These are phyloP conservation scores for Epizoanthus scotinus DNA, from an alignment of 92 coral and sea anemone species.

Conservation along the genomic window DNA sequence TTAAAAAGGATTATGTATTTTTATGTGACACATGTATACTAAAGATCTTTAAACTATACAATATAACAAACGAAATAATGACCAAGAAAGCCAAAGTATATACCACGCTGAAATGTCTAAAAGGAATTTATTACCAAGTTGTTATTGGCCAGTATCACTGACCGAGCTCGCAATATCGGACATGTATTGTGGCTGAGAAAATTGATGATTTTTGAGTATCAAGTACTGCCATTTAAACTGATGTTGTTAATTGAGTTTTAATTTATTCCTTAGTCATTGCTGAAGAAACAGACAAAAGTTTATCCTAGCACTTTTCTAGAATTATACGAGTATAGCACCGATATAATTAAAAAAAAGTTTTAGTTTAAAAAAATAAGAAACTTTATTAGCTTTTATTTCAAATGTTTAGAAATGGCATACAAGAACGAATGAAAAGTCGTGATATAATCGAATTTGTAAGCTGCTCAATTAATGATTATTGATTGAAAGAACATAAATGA, in stretches of 20 bases:
- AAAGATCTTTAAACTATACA: neutral
- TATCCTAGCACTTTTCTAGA: neutral
- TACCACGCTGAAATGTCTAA: constrained; percentile 9
- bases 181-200: constrained; percentile 4
- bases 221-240: constrained; percentile 39
- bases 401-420: neutral
- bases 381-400: neutral
- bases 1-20: too few species aligned
- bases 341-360: neutral
- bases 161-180: constrained; percentile 1
- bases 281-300: neutral
- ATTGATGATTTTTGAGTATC: constrained; percentile 36
- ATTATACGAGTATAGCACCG: neutral
- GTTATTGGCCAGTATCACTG: constrained; percentile 13
- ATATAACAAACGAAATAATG: neutral
- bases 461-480: constrained; percentile 15
- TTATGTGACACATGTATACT: neutral
- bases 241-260: constrained; percentile 35
- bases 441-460: constrained; percentile 17
- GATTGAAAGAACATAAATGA: neutral
- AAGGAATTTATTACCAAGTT: neutral
- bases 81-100: neutral
- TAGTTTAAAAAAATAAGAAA: neutral
- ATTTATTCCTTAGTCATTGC: constrained; percentile 23
- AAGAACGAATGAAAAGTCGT: constrained; percentile 13